Conservation (phyloP, 2,888 invertebrate species). For the Pseudococcus viburni region DNA sequence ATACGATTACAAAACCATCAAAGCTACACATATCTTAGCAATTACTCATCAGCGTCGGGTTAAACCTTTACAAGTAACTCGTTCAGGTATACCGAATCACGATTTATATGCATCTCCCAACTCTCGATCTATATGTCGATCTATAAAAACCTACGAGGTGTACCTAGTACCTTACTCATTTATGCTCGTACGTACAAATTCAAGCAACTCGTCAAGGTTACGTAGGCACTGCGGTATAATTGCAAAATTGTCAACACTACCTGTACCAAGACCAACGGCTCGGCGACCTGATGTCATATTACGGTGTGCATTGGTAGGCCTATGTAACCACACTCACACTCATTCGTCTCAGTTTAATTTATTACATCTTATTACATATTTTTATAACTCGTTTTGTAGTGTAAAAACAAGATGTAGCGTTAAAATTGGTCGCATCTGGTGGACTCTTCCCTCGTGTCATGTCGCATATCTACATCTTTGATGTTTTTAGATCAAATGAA, state of each 20-base stretch:
- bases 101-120: background rate
- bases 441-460: background rate
- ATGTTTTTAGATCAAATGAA: background rate
- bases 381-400: background rate
- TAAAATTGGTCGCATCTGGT: slow-evolving; percentile 6
- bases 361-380: slow-evolving; percentile 10
- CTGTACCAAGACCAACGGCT: background rate
- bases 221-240: background rate
- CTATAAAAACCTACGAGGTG: background rate
- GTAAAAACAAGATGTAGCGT: slow-evolving; percentile 19
- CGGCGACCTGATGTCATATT: slow-evolving; percentile 17
- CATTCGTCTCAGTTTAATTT: slow-evolving; percentile 7
- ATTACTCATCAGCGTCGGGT: background rate
- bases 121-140: background rate
- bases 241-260: slow-evolving; percentile 25
- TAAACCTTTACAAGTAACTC: background rate
- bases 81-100: background rate
- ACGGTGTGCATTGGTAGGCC: background rate
- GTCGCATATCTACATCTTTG: background rate
- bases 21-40: slow-evolving; percentile 11
- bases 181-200: background rate
- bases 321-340: background rate
- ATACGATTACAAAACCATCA: background rate
- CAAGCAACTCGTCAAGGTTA: slow-evolving; percentile 25
- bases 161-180: too few relatives aligned